A percentile compares a stretch with the other conserved stretches of the same genome.
Conservation (phyloP, 2,113 vertebrate species). For the Scartelaos histophorus region DNA sequence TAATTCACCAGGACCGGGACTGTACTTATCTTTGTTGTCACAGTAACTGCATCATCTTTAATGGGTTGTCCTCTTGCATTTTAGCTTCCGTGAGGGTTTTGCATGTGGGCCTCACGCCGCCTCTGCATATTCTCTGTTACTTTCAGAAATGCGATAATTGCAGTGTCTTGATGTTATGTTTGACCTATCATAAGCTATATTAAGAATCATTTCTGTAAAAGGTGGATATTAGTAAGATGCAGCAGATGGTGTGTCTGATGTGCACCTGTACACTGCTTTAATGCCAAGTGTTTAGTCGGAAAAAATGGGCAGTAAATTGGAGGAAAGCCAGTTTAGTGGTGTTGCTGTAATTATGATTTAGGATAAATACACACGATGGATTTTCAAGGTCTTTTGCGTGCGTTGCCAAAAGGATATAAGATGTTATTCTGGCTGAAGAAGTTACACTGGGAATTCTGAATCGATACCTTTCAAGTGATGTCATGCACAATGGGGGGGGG, state of each 20-base stretch:
- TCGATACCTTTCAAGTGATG: no score
- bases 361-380: neutral
- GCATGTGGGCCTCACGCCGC: neutral
- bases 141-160: neutral
- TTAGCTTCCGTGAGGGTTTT: neutral
- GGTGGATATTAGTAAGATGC: conserved; percentile 20
- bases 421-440: no score
- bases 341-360: conserved; percentile 6
- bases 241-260: conserved; percentile 48
- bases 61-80: conserved; percentile 8
- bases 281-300: conserved; percentile 12
- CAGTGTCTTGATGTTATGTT: neutral
- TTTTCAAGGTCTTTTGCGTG: neutral
- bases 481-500: no score
- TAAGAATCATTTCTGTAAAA: conserved; percentile 20
- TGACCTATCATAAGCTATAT: conserved; percentile 1
- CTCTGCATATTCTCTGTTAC: neutral
- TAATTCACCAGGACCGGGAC: conserved; percentile 33
- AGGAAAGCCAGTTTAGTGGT: conserved; percentile 12
- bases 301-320: conserved; percentile 10
- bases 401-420: neutral
- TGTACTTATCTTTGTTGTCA: conserved; percentile 8
- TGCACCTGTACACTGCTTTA: conserved; percentile 26
- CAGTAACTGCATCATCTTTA: conserved; percentile 20
- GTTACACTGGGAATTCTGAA: neutral